Evolutionary conservation across 2,888 invertebrate species (phyloP).

Genomic region (Poecilobothrus nobilitatus): DNA sequence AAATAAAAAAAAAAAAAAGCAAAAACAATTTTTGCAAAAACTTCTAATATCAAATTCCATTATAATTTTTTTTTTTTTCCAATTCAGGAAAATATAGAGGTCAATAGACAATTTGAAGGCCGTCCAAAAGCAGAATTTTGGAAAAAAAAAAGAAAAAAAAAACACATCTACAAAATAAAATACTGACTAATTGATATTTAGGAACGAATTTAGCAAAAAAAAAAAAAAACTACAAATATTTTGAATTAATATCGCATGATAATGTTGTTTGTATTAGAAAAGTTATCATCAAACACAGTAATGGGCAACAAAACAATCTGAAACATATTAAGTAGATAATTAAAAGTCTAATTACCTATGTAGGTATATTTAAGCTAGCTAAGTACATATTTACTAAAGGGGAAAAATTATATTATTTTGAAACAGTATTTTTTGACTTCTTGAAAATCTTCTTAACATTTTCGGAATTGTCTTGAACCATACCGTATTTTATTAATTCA

Average conservation of each 20-base stretch:
- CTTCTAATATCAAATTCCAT: slow-evolving; percentile 6
- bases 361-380: too few relatives aligned
- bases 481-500: too few relatives aligned
- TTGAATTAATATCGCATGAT: slow-evolving; percentile 10
- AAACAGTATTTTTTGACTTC: too few relatives aligned
- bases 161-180: neutral
- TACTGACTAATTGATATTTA: slow-evolving; percentile 4
- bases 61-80: neutral
- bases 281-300: neutral
- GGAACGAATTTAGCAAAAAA: neutral
- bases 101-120: slow-evolving; percentile 39
- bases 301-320: neutral
- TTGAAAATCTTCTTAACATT: too few relatives aligned
- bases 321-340: too few relatives aligned
- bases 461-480: too few relatives aligned
- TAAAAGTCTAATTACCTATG: too few relatives aligned
- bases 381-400: too few relatives aligned
- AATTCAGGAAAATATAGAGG: slow-evolving; percentile 26
- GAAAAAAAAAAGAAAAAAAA: too few relatives aligned
- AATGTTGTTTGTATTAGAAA: neutral
- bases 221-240: slow-evolving; percentile 2
- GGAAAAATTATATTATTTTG: too few relatives aligned
- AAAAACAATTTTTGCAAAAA: neutral
- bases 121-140: slow-evolving; percentile 18
- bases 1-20: too few relatives aligned